Evolutionary conservation across 2,797 vertebrate genomes (phyloP), one percentile per base, ranked within the genome.

Genomic region (Chrosomus eos): DNA sequence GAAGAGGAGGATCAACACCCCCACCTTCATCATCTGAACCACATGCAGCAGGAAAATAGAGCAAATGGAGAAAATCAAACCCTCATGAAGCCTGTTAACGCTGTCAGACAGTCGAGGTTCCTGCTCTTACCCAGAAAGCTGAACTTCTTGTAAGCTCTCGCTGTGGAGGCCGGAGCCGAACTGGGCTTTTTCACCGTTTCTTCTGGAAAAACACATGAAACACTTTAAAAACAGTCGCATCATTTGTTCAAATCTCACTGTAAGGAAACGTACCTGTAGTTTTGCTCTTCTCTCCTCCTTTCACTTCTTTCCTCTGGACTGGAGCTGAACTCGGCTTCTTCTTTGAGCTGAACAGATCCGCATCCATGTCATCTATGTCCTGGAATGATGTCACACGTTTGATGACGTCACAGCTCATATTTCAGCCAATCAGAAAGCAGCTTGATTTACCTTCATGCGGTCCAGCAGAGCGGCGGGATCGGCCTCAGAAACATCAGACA

Each of bases 341-440:
- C 75, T 92, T 93, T 48, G 92, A 89, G 71, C 92, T 88, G 81
- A 98, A 94, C 80, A 97, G 93, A 28, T 96, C 95, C 2, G 94
- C 95, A 2, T 97, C 97, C 96, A 97, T 94, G 33, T 96, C 95
- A 1, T 97, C 97, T 55, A 97, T 94, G 75, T 95, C 94, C 97
- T 98, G 2, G 43, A 53, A 16, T 26, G 4, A 16, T 4, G 9
- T 38, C 19, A 76, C 16, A n/a, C 0, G 14, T 36, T 21, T 67
- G 43, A 11, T 28, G 55, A 64, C 1, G 9, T 45, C 76, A 23
- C 9, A 3, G 16, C 3, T 81, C 21, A 16, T 13, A 36, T 78
- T 23, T 73, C 67, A 70, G 55, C 60, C 64, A 58, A 79, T 80
- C 51, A 72, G 76, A 33, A 2, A 76, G 28, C 26, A 73, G 45